Conservation (phyloP, 2,888 invertebrate species). For the Ceratothoa steindachneri region DNA sequence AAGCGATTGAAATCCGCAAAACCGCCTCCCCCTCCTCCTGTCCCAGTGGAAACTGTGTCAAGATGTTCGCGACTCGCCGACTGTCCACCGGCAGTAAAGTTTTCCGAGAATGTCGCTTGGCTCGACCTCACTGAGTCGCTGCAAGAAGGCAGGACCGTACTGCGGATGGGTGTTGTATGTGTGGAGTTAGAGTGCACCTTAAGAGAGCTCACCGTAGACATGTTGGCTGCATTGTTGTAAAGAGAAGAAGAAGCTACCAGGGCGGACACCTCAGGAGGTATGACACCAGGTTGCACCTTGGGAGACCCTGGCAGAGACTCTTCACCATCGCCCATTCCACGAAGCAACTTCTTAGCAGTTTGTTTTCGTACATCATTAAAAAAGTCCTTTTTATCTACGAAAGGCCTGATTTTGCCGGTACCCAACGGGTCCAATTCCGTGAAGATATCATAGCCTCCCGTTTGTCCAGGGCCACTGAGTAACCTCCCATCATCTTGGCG, state of each 20-base stretch:
- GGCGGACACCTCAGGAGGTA: conserved; percentile 47
- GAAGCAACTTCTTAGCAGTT: conserved; percentile 84
- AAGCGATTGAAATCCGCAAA: conserved; percentile 44
- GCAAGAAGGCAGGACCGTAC: conserved; percentile 48
- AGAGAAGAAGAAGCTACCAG: conserved; percentile 47
- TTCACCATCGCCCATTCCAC: conserved; percentile 63
- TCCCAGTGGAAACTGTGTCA: conserved; percentile 21
- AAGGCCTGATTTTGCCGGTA: conserved; percentile 84
- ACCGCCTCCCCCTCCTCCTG: background rate
- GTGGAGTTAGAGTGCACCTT: conserved; percentile 49
- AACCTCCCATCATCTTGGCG: background rate
- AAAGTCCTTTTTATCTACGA: conserved; percentile 92
- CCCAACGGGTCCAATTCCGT: conserved; percentile 89
- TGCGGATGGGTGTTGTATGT: conserved; percentile 51
- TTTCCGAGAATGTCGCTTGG: conserved; percentile 28
- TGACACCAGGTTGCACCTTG: conserved; percentile 41
- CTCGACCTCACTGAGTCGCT: conserved; percentile 43
- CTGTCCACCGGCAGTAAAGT: conserved; percentile 26
- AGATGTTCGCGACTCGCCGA: conserved; percentile 22
- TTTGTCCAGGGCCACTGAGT: background rate
- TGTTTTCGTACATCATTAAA: conserved; percentile 87
- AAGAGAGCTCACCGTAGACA: conserved; percentile 27
- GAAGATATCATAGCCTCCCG: conserved; percentile 70
- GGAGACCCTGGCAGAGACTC: conserved; percentile 31
- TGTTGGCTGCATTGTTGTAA: conserved; percentile 30